phyloP scores from a whole-genome alignment of 2,113 vertebrate genomes.

The Microtus pennsylvanicus region DNA sequence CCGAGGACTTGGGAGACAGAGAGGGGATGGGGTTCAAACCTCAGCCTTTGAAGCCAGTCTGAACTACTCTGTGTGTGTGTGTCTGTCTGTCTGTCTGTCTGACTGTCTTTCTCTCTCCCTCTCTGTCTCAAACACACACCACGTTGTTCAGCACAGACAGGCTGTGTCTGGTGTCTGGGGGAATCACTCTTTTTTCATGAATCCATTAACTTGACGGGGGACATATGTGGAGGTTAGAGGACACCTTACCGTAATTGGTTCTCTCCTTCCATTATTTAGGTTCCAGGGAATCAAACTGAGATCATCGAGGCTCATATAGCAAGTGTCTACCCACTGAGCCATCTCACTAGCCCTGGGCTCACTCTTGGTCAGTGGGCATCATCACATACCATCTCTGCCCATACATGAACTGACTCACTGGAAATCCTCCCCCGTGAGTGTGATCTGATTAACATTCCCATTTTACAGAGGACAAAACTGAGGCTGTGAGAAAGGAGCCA shows the following conservation, averaged over 20 bases:
- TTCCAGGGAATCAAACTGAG: background rate
- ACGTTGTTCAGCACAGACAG: background rate
- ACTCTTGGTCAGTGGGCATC: no score
- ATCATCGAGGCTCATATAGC: background rate
- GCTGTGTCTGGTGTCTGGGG: background rate
- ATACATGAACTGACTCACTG: rapidly evolving
- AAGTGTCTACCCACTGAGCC: background rate
- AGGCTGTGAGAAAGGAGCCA: background rate
- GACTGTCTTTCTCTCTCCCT: background rate
- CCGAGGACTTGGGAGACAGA: background rate
- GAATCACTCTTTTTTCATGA: background rate
- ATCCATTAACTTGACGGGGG: background rate
- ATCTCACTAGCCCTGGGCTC: background rate
- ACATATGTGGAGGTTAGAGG: no score
- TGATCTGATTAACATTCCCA: no score
- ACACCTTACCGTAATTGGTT: background rate
- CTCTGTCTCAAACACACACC: background rate
- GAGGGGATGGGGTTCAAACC: background rate
- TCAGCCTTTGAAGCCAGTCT: background rate
- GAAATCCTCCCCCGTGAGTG: background rate
- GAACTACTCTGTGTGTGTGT: no score
- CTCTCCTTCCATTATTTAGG: background rate
- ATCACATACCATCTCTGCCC: background rate
- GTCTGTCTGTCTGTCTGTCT: background rate
- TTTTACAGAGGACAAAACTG: background rate